Evolutionary conservation across 2,113 vertebrate species (phyloP), one percentile per base, ranked within the genome.

Genomic region (Montifringilla adamsi): DNA sequence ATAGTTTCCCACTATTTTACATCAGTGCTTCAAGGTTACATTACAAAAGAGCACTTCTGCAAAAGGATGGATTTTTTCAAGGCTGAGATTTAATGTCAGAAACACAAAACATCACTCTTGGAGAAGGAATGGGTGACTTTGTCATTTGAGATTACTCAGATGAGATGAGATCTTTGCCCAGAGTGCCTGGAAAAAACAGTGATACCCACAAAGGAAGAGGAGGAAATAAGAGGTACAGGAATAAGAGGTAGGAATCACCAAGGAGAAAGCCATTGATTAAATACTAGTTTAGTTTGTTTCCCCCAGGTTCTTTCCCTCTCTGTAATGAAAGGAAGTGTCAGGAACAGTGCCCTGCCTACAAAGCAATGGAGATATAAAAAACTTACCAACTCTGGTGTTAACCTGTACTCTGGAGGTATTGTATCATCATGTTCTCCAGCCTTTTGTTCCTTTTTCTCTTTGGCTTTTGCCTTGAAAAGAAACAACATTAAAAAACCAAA

Each of bases 391-490:
- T 89, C 88, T 12, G 97, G 97, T 12, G 77, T 95, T 50, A 98
- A 76, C 72, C 97, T 97, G 68, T 97, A 98, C 4, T 97, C 97
- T 30, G 95, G 77, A 20, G 98, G 98, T 72, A 98, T 82, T 0
- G 97, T 97, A 72, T 96, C 95, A 1, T 98, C 97, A 62, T 15
- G 91, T 50, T 98, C 98, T 55, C 98, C 98, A 84, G 80, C 27
- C 70, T 98, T 98, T 55, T 96, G 33, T 14, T 94, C 83, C 70
- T 96, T 98, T 77, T 97, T 97, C 92, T 98, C 98, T 95, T 96
- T 97, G 63, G 97, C 79, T 97, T 98, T 98, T 93, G 95, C 91
- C 98, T 98, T 82, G 76, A 47, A 24, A 85, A 59, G 9, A 87
- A 89, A 37, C 3, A 30, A 60, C 3, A 55, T 26, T 28, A 35